These are phyloP conservation scores for Macrobrachium nipponense DNA, from an alignment of 1,140 invertebrate species.

Conservation along the genomic window DNA sequence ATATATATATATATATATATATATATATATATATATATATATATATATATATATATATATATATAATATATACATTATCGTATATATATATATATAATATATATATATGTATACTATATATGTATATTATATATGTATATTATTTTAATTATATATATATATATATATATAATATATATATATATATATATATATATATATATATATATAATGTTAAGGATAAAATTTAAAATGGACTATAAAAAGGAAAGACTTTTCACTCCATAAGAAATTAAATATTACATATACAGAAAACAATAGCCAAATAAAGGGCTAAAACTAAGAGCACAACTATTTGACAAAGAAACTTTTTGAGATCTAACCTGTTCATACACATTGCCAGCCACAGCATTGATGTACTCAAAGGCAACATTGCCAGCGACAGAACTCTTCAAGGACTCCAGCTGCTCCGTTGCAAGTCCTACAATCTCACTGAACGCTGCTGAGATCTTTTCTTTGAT, in stretches of 20 bases:
- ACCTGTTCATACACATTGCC: slow-evolving; percentile 27
- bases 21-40: slow-evolving; percentile 20
- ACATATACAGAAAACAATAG: no score
- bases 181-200: background rate
- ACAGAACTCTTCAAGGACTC: background rate
- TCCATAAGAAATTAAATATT: no score
- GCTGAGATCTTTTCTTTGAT: background rate
- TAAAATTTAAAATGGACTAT: no score
- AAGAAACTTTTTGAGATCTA: background rate
- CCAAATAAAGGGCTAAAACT: no score
- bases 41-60: slow-evolving; percentile 20
- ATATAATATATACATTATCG: no score
- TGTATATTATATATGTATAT: slow-evolving; percentile 6
- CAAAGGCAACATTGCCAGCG: background rate
- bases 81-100: slow-evolving; percentile 26
- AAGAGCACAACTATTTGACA: background rate
- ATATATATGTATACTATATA: slow-evolving; percentile 16
- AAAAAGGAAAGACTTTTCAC: no score
- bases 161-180: slow-evolving; percentile 24
- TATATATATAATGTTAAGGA: no score
- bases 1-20: slow-evolving; percentile 12
- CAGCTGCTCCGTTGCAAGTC: background rate
- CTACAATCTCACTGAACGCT: background rate
- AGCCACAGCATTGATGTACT: slow-evolving; percentile 22
- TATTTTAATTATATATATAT: slow-evolving; percentile 17